Evolutionary conservation across 1,140 invertebrate species (phyloP).

Genomic region (Zaprionus camerounensis): DNA sequence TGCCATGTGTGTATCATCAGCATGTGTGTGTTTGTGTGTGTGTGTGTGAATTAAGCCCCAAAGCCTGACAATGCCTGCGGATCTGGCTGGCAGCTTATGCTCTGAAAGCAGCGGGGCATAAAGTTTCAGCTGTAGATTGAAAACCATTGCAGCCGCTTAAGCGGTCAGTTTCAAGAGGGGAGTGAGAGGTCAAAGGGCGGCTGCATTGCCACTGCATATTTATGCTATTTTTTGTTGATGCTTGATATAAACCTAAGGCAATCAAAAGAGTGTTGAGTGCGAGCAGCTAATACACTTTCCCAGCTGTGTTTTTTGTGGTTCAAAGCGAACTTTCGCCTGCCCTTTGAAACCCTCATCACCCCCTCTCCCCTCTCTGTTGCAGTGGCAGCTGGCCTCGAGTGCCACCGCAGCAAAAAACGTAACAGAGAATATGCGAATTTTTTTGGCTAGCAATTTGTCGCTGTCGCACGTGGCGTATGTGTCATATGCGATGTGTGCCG

Average conservation of each 20-base stretch:
- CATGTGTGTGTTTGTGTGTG: constrained; percentile 4
- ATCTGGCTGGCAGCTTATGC: constrained; percentile 17
- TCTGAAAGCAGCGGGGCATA: constrained; percentile 7
- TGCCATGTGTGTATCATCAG: constrained; percentile 29
- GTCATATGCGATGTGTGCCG: constrained; percentile 41
- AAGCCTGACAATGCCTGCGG: constrained; percentile 34
- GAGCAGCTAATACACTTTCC: constrained; percentile 16
- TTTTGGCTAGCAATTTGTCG: constrained; percentile 36
- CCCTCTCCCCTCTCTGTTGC: not conserved
- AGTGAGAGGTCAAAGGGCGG: not conserved
- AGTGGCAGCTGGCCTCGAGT: not conserved
- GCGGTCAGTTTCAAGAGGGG: not conserved
- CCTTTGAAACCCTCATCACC: not conserved
- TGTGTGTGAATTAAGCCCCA: constrained; percentile 37
- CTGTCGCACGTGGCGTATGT: constrained; percentile 45
- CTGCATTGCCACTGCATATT: not conserved
- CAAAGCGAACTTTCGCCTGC: not conserved
- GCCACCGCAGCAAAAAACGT: constrained; percentile 3
- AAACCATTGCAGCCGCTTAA: not conserved
- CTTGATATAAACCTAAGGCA: constrained; percentile 10
- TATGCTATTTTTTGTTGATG: not conserved
- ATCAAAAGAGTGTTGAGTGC: not conserved
- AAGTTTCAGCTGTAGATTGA: constrained; percentile 2
- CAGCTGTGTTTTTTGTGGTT: not conserved
- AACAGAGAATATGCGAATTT: constrained; percentile 8